Conservation (phyloP, 53 echinoderm and acorn worm species). For the Mesocentrotus franciscanus region DNA sequence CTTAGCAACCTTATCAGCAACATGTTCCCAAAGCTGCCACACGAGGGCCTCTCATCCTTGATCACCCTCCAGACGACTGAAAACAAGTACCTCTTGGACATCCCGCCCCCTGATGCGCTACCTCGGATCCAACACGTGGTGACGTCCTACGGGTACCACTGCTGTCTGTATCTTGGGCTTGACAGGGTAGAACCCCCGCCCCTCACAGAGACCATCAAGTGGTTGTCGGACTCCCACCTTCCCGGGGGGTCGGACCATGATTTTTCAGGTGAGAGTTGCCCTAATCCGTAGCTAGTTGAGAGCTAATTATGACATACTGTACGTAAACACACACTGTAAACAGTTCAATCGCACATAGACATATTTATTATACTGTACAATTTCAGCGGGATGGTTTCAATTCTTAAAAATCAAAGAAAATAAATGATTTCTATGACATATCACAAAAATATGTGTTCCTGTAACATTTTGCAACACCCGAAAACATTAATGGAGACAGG, state of each 20-base stretch:
- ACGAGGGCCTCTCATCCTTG: conserved; percentile 75
- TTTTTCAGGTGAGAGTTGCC: background rate
- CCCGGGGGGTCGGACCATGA: background rate
- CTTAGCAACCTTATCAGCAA: conserved; percentile 79
- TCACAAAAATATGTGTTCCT: too few relatives aligned
- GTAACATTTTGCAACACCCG: too few relatives aligned
- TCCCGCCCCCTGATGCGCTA: conserved; percentile 74
- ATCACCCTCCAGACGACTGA: conserved; percentile 68
- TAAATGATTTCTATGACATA: too few relatives aligned
- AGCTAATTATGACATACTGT: too few relatives aligned
- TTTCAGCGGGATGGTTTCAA: too few relatives aligned
- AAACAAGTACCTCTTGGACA: conserved; percentile 76
- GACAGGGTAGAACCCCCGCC: conserved; percentile 22
- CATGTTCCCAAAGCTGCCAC: conserved; percentile 78
- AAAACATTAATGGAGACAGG: too few relatives aligned
- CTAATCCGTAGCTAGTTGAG: too few relatives aligned
- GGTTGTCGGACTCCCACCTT: background rate
- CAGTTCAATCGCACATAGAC: too few relatives aligned
- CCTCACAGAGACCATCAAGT: conserved; percentile 18
- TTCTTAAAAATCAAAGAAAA: too few relatives aligned
- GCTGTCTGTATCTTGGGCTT: conserved; percentile 79
- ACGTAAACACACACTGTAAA: too few relatives aligned
- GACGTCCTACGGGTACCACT: conserved; percentile 87
- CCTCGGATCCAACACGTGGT: conserved; percentile 72
- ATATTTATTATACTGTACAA: too few relatives aligned